Evolutionary conservation across 92 coral and sea anemone species (phyloP).

Genomic region (Epizoanthus fatuus): DNA sequence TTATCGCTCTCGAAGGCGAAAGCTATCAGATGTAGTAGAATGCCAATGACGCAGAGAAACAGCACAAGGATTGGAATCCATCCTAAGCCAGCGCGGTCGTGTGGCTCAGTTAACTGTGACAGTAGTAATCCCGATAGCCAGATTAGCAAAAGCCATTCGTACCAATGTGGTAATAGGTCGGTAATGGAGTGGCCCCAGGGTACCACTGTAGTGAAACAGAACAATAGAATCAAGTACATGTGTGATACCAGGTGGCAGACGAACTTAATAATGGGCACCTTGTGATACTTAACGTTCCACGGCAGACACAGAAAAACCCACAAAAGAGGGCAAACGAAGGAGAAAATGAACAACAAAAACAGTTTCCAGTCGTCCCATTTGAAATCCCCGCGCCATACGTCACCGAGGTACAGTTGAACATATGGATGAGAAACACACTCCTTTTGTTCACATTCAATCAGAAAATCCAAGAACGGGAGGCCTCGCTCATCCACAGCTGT

Average conservation of each 20-base stretch:
- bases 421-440: conserved; percentile 96
- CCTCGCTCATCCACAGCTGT: conserved; percentile 95
- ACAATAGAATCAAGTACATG: conserved; percentile 86
- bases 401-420: conserved; percentile 96
- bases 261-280: conserved; percentile 96
- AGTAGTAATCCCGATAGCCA: conserved; percentile 95
- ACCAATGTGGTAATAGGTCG: conserved; percentile 86
- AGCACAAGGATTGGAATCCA: conserved; percentile 95
- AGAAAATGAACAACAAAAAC: conserved; percentile 87
- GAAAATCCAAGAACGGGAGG: conserved; percentile 91
- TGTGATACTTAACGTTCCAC: conserved; percentile 94
- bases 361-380: conserved; percentile 97
- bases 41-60: conserved; percentile 83
- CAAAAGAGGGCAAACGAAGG: conserved; percentile 88
- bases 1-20: conserved; percentile 75
- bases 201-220: conserved; percentile 88
- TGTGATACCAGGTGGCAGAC: conserved; percentile 98
- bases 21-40: conserved; percentile 88
- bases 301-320: conserved; percentile 96
- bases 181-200: conserved; percentile 87
- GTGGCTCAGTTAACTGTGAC: conserved; percentile 97
- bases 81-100: conserved; percentile 97
- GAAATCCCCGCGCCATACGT: conserved; percentile 98
- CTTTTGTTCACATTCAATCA: conserved; percentile 97
- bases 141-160: conserved; percentile 90